Base-by-base conservation (phyloP, 2,888 invertebrate species). In the Amphimallon solstitiale region DNA sequence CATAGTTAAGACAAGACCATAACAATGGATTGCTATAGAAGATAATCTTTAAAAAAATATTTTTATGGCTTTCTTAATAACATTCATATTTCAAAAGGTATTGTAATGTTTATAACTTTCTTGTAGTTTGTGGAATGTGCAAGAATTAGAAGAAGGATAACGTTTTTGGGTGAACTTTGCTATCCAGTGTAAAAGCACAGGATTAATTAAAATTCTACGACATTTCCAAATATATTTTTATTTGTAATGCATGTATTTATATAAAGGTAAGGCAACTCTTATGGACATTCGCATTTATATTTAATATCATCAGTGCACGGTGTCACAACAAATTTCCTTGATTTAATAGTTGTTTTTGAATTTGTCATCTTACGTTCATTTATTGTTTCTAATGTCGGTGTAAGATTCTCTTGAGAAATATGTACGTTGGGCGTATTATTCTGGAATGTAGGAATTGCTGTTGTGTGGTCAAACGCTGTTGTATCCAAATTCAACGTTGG, bases 241-340 rank as follows among this genome's bases (percentile, higher is more conserved):
- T 23, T 23, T 23, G 23, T 23, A 23, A 12, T 46, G 46, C 35
- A 38, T 9, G 15, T 5, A 14, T 17, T 15, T 15, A 40, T 40
- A 40, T n/a, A 40, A 40, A 15, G n/a, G n/a, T n/a, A 45, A 45
- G 17, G 9, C 2, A 3, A 9, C 15, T 45, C n/a, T 43, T 17
- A 59, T 4, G 43, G 19, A 43, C 5, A 43, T 14, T 5, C 43
- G n/a, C 40, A 29, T 15, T 43, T 38, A 10, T 48, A 19, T 38
- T 51, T 23, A n/a, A 14, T 29, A 10, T 34, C 4, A 40, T 63
- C 63, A 9, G 23, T 19, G 68, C 76, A 76, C 14, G 75, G 75
- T 4, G 75, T 76, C 6, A 77, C 76, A 6, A 72, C 69, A 64
- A 77, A 75, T 65, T 72, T 75, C 59, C 56, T 65, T 9, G 60